Evolutionary conservation across 2,888 invertebrate species (phyloP).

Genomic region (Tipula lateralis): DNA sequence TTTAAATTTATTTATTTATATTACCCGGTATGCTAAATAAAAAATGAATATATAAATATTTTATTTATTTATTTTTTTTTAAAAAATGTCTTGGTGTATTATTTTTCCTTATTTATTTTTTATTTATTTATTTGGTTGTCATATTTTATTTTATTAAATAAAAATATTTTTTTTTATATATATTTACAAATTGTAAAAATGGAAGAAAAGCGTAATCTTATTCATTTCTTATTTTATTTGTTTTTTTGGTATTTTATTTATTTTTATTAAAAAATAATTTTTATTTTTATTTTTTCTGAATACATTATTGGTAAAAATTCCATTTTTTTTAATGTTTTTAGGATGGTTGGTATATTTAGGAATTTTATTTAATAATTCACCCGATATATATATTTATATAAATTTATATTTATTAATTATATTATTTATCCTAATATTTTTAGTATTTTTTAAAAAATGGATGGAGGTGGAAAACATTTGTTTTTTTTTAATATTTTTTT

Average conservation of each 20-base stretch:
- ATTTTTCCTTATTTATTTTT: conserved; percentile 20
- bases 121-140: conserved; percentile 15
- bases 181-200: conserved; percentile 28
- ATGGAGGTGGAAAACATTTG: conserved; percentile 29
- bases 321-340: conserved; percentile 14
- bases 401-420: background rate
- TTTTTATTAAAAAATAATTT: conserved; percentile 24
- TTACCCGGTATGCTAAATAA: conserved; percentile 20
- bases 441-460: conserved; percentile 20
- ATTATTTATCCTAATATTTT: conserved; percentile 15
- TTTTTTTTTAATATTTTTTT: background rate
- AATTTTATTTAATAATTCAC: background rate
- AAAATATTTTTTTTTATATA: conserved; percentile 25
- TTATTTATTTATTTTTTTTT: conserved; percentile 13
- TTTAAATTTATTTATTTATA: background rate
- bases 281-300: conserved; percentile 27
- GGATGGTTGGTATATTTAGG: conserved; percentile 25
- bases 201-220: conserved; percentile 28
- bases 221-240: conserved; percentile 25
- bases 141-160: conserved; percentile 25
- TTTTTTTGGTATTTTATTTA: conserved; percentile 21
- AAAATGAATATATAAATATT: conserved; percentile 20
- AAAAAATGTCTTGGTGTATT: conserved; percentile 28
- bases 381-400: background rate
- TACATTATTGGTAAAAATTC: conserved; percentile 29